Conservation (phyloP, 2,888 invertebrate species). For the Pogonocherus hispidulus region DNA sequence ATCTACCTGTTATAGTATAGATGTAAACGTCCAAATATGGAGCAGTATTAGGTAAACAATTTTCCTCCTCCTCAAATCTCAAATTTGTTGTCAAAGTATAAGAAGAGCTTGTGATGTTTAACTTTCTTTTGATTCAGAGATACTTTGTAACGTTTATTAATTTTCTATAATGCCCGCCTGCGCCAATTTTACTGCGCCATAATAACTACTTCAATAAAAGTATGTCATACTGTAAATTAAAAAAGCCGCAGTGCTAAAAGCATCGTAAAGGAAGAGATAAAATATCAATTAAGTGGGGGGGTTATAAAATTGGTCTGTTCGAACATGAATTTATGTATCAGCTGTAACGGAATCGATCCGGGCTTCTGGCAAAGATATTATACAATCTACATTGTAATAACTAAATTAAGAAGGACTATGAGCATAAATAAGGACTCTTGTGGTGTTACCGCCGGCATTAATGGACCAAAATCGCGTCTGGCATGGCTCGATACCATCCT, state of each 20-base stretch:
- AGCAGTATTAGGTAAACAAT: too few relatives aligned
- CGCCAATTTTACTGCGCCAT: constrained; percentile 7
- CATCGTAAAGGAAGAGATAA: constrained; percentile 40
- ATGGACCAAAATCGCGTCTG: constrained; percentile 55
- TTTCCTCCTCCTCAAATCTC: too few relatives aligned
- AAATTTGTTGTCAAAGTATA: too few relatives aligned
- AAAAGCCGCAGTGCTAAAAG: constrained; percentile 37
- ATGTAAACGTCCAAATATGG: too few relatives aligned
- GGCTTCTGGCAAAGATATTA: constrained; percentile 48
- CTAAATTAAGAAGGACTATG: constrained; percentile 54
- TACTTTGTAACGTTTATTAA: constrained; percentile 1
- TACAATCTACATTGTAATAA: constrained; percentile 51
- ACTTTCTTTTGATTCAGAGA: neutral
- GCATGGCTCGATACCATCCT: constrained; percentile 56
- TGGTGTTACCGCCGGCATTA: constrained; percentile 42
- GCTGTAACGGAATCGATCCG: constrained; percentile 33
- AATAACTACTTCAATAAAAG: constrained; percentile 14
- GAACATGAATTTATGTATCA: constrained; percentile 44
- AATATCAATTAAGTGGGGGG: constrained; percentile 47
- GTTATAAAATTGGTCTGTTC: constrained; percentile 39
- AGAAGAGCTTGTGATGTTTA: too few relatives aligned
- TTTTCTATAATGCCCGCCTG: neutral
- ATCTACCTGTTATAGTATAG: too few relatives aligned
- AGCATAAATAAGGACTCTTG: constrained; percentile 54
- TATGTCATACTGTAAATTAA: constrained; percentile 33